Conservation (phyloP, 2,797 vertebrate species). For the Ctenopoma multispine region DNA sequence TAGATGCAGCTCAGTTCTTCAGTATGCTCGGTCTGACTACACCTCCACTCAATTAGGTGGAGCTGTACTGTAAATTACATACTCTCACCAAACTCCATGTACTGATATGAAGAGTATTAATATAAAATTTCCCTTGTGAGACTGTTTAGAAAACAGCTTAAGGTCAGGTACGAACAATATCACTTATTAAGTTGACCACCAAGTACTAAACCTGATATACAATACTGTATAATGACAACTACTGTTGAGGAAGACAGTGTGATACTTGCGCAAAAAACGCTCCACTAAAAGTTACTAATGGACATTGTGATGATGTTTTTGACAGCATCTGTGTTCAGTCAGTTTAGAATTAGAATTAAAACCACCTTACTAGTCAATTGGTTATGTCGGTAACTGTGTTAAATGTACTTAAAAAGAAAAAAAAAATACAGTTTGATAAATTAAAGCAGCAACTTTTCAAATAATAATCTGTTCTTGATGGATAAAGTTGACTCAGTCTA, state of each 20-base stretch:
- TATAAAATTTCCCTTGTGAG: background rate
- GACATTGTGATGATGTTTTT: no score
- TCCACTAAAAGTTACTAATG: no score
- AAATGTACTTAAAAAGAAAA: background rate
- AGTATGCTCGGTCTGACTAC: no score
- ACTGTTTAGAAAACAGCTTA: background rate
- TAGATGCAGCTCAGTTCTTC: no score
- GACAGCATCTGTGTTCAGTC: background rate
- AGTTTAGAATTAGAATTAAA: background rate
- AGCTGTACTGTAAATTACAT: background rate
- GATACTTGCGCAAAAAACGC: no score
- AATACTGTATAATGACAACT: background rate
- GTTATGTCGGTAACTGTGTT: background rate
- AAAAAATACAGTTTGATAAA: background rate
- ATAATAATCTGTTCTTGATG: background rate
- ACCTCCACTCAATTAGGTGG: background rate
- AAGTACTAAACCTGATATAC: no score
- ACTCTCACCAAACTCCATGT: no score
- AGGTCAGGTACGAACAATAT: background rate
- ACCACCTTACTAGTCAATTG: background rate
- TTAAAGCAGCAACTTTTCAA: background rate
- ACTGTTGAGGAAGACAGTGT: no score
- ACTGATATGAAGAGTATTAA: background rate
- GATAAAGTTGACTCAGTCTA: slow-evolving; percentile 1
- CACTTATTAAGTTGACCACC: background rate